Evolutionary conservation across 2,113 vertebrate genomes (phyloP), one percentile per base, ranked within the genome.

Genomic region (Pogona vitticeps): DNA sequence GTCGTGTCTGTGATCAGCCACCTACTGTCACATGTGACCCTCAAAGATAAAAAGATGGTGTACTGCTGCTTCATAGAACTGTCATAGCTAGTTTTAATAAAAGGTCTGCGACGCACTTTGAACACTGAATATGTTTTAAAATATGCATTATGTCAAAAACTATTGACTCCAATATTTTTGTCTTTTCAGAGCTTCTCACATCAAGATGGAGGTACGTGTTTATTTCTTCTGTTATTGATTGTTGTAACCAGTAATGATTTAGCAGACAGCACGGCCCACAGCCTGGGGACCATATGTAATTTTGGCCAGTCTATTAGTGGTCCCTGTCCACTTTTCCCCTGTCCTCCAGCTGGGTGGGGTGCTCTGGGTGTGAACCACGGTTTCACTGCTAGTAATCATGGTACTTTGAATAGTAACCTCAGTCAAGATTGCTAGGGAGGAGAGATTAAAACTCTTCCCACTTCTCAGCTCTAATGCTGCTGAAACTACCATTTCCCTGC

Each of bases 131-230:
- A 52, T 68, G 87, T 70, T 67, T 6, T 85, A 79, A 4, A 88
- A 15, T 65, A 79, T n/a, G 40, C 6, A 58, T 3, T 0, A n/a
- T 82, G n/a, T 15, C 77, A 84, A 12, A 1, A 80, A 81, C 90
- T 90, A 91, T 65, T 76, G 82, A 90, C 84, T 56, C 23, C 68
- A 42, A 70, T 96, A 56, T 95, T 94, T 96, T 94, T 97, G 36
- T 93, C 70, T 96, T 97, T 94, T 90, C 97, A 99, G 98, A 98
- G 97, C 94, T 96, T 99, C 94, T 97, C 97, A 96, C 93, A 85
- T 72, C 95, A 96, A 91, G 97, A 98, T 96, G 97, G 97, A 97
- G 98, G 98, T 99, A 98, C 94, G 97, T 85, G 18, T 68, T 23
- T 63, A 5, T 36, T 59, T 80, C 79, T 93, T 76, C 87, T 78